Base-by-base conservation (phyloP, 2,888 invertebrate species). In the Drosophila rubida region DNA sequence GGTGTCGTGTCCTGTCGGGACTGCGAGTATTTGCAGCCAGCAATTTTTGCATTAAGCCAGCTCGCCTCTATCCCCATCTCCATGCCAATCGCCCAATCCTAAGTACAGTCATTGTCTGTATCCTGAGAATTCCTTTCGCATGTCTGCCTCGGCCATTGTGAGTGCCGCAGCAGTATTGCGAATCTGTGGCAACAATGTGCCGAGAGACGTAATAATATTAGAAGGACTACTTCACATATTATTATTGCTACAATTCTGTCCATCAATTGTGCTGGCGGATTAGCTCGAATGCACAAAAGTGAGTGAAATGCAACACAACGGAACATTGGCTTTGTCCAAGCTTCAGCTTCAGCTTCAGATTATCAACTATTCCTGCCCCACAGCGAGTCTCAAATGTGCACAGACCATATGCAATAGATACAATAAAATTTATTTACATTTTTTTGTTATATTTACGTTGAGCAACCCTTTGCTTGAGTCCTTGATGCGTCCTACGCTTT, bases 361-460 rank as follows among this genome's bases (percentile, higher is more conserved):
- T 32, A 8, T 32, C 13, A 23, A 37, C 13, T 37, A 14, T 14
- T 37, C 35, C 7, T 14, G 42, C 30, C 57, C 49, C 53, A 46
- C 11, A 19, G 42, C 2, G 8, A 9, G 23, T 49, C 62, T 63
- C 74, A 70, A 66, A n/a, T 75, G 75, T 75, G 78, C 78, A 70
- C 75, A 66, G 49, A 58, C 49, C 16, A 50, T 22, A 8, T 6
- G n/a, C 4, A 13, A 48, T 54, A 1, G 16, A 22, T 11, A 1
- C 6, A 27, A 19, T 41, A 9, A 23, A 42, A 46, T 44, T 14
- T 37, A 35, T 41, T 62, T 66, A 48, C 30, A 19, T 64, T 54
- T 60, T 48, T 30, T 8, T 11, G 1, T 32, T 32, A 51, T 75
- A 76, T 66, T 78, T 78, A 78, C 76, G 69, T 27, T 27, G 54